Evolutionary conservation across 2,888 invertebrate genomes (phyloP).

Genomic region (Dilophus febrilis): DNA sequence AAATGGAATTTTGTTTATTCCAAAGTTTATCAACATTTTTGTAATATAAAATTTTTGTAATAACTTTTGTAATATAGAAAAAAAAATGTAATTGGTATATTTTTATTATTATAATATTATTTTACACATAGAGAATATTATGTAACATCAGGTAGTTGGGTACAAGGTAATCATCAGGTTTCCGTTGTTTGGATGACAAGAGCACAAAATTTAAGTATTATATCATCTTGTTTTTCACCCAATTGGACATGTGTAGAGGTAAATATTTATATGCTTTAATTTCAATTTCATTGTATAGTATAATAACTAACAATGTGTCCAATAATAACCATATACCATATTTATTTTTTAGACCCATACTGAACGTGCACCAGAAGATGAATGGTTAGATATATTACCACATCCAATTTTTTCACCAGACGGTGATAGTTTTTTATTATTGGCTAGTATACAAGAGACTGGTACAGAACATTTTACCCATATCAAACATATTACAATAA

Average conservation of each 20-base stretch:
- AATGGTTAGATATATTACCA: conserved; percentile 73
- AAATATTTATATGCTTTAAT: conserved; percentile 15
- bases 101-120: no score
- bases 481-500: conserved; percentile 71
- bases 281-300: neutral
- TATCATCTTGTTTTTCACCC: conserved; percentile 68
- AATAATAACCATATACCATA: no score
- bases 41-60: no score
- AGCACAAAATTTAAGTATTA: conserved; percentile 77
- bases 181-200: conserved; percentile 87
- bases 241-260: conserved; percentile 78
- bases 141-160: conserved; percentile 82
- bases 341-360: conserved; percentile 46
- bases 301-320: neutral
- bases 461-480: conserved; percentile 72
- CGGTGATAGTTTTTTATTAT: conserved; percentile 65
- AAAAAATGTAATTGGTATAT: no score
- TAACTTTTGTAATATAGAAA: no score
- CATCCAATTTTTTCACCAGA: conserved; percentile 71
- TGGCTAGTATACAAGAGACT: conserved; percentile 71
- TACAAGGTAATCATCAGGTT: conserved; percentile 58
- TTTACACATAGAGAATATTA: conserved; percentile 88
- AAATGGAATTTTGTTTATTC: no score
- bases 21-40: no score
- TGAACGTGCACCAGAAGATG: conserved; percentile 65